Base-by-base conservation (phyloP, 2,113 vertebrate genomes). In the Atractosteus spatula region DNA sequence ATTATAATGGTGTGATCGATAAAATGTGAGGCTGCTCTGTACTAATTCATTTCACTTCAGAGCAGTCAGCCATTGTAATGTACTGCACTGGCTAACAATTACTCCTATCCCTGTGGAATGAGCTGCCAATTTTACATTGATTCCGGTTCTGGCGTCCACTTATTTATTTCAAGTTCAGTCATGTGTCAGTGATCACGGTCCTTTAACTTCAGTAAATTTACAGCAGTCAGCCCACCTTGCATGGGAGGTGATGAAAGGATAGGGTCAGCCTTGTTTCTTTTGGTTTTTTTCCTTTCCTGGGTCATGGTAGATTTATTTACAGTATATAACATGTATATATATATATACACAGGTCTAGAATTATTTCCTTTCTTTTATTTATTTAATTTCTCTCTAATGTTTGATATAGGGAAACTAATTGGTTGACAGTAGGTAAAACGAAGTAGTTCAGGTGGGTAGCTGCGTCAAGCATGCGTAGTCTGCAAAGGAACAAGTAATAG, bases 11-110 rank as follows among this genome's bases (percentile, higher is more conserved):
- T 16, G 1, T n/a, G 29, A 61, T 69, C 45, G 29, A 69, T 74
- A 57, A 54, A 63, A 55, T 55, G 47, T 61, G 57, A 57, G 66
- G 67, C 13, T 17, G 1, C 41, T 59, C n/a, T 13, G 64, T 41
- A 41, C 51, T 67, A 57, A 29, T 66, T 72, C 67, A 72, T 66
- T 44, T 41, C 4, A 41, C 13, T 73, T 73, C 42, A 41, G 10
- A 44, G 41, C 41, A 16, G 62, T 56, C 41, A 4, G 61, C 10
- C 8, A 17, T 42, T 68, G 47, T 56, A 57, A 63, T 74, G 57
- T 29, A 12, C 55, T 44, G 29, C 42, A 16, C 7, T 56, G 41
- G 17, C 45, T 74, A 29, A 12, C 51, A 17, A 64, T 69, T 69
- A 55, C 14, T 69, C 44, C 55, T 62, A 11, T 69, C 57, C 29